Percentiles rank a stretch among this genome's conserved stretches.
These are phyloP conservation scores for Dolichoris vasculosae DNA, from an alignment of 1,140 invertebrate species.

Conservation along the genomic window DNA sequence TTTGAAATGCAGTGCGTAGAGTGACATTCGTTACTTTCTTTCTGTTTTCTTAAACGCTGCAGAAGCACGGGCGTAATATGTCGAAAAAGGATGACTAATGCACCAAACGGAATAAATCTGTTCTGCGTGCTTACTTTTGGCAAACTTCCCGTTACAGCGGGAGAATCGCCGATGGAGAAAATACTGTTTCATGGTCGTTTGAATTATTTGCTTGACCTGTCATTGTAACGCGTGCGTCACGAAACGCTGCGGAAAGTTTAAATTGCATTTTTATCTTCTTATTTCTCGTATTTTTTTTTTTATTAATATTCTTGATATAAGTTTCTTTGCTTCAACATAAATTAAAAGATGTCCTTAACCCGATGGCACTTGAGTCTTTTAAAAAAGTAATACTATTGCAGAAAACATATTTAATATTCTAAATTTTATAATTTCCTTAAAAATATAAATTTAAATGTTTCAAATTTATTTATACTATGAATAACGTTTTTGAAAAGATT, in stretches of 20 bases:
- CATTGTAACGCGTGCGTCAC: conserved; percentile 51
- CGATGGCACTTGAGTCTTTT: neutral
- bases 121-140: conserved; percentile 62
- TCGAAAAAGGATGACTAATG: conserved; percentile 61
- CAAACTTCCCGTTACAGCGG: conserved; percentile 60
- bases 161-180: conserved; percentile 59
- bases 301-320: conserved; percentile 10
- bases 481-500: no score
- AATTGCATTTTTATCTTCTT: conserved; percentile 48
- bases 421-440: no score
- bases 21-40: conserved; percentile 37
- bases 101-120: conserved; percentile 63
- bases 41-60: conserved; percentile 42
- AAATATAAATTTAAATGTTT: no score
- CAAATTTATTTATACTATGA: no score
- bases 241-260: conserved; percentile 47
- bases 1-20: conserved; percentile 37
- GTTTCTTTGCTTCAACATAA: conserved; percentile 2
- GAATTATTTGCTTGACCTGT: conserved; percentile 55
- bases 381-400: neutral
- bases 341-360: conserved; percentile 12
- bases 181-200: conserved; percentile 53
- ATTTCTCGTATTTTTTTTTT: conserved; percentile 8
- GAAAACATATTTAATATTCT: neutral
- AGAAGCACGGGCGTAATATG: conserved; percentile 43